phyloP scores from a whole-genome alignment of 2,797 vertebrate genomes.

The Okamejei kenojei region DNA sequence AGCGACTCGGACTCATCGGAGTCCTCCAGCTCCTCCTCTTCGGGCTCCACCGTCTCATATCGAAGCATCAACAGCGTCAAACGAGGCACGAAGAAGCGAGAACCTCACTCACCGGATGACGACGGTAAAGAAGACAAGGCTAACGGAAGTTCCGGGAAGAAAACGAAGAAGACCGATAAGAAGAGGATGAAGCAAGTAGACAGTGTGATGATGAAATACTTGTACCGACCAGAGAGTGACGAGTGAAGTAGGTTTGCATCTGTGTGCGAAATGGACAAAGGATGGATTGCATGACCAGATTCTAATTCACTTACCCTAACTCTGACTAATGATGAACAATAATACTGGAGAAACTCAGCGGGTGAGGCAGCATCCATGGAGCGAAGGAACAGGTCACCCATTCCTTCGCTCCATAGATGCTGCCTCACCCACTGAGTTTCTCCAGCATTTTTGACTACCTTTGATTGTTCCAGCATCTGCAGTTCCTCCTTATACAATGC shows the following conservation, averaged over 20 bases:
- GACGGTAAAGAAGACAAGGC: slow-evolving; percentile 41
- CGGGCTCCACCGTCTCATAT: slow-evolving; percentile 76
- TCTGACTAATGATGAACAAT: background rate
- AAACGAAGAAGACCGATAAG: slow-evolving; percentile 73
- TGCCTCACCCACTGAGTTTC: too few species aligned
- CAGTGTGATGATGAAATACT: slow-evolving; percentile 94
- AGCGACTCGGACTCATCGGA: slow-evolving; percentile 58
- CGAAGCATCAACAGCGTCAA: slow-evolving; percentile 81
- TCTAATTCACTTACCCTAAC: slow-evolving; percentile 47
- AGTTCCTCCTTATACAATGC: too few species aligned
- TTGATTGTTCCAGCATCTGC: too few species aligned
- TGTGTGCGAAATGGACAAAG: slow-evolving; percentile 50
- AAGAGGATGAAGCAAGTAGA: slow-evolving; percentile 85
- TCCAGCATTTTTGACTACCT: too few species aligned
- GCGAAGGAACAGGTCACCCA: too few species aligned
- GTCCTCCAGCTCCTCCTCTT: slow-evolving; percentile 66
- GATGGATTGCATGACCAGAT: slow-evolving; percentile 51
- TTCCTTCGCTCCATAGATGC: too few species aligned
- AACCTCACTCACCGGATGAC: slow-evolving; percentile 48
- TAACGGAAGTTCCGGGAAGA: slow-evolving; percentile 45
- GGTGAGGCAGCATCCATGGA: too few species aligned
- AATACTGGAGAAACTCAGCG: too few species aligned
- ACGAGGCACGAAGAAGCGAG: slow-evolving; percentile 60
- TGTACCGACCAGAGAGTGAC: slow-evolving; percentile 88
- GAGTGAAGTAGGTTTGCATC: slow-evolving; percentile 77